Percentiles rank a stretch among this genome's conserved stretches.
phyloP scores from a whole-genome alignment of 2,113 vertebrate genomes.

The Dasyurus viverrinus region DNA sequence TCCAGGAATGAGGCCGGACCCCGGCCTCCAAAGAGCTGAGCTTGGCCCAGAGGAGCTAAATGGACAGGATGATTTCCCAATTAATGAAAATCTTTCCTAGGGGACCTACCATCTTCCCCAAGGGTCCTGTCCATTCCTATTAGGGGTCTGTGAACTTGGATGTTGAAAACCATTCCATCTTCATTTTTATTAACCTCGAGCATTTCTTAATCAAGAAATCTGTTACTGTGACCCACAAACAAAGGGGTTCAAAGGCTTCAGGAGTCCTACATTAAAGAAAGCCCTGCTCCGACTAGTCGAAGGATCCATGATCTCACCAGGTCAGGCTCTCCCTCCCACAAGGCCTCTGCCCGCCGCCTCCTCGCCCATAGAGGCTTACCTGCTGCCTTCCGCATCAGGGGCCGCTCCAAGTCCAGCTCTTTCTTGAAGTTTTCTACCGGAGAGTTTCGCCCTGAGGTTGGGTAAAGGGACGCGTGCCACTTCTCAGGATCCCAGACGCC shows the following conservation, averaged over 20 bases:
- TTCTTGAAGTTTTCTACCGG: conserved; percentile 94
- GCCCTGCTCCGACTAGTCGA: not conserved
- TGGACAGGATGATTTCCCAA: conserved; percentile 31
- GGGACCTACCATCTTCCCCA: not conserved
- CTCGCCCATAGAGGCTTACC: conserved; percentile 82
- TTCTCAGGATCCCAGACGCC: conserved; percentile 99
- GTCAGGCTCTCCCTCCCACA: not conserved
- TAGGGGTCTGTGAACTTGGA: not conserved
- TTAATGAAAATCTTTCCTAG: conserved; percentile 24
- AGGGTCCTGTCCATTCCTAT: not conserved
- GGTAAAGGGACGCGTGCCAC: conserved; percentile 98
- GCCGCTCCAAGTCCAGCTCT: conserved; percentile 91
- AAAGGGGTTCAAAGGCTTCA: not conserved
- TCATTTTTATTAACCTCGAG: not conserved
- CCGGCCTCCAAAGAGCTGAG: conserved; percentile 2
- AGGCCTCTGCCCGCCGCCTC: not conserved
- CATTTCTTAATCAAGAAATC: too few species aligned
- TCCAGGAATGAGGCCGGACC: conserved; percentile 12
- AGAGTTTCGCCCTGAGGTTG: conserved; percentile 92
- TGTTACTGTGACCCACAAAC: not conserved
- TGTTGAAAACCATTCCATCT: not conserved
- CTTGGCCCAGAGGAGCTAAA: not conserved
- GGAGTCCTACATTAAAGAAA: not conserved
- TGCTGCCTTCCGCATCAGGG: conserved; percentile 93
- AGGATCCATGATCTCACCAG: not conserved